Evolutionary conservation across 1,140 invertebrate species (phyloP).

Genomic region (Globodera rostochiensis): DNA sequence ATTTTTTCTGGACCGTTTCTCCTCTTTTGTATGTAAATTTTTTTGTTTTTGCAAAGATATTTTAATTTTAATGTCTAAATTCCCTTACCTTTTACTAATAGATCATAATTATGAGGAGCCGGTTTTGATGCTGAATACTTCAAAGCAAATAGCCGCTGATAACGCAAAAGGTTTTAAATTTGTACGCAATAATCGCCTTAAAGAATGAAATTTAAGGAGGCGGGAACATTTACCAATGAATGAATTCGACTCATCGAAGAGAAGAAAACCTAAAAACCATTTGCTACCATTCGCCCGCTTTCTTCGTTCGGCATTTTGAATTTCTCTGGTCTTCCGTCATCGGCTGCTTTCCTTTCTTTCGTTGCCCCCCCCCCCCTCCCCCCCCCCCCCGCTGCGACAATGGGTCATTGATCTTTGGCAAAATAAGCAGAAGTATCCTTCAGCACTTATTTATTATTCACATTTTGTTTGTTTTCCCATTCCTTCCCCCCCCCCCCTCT

Average conservation of each 20-base stretch:
- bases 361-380: background rate
- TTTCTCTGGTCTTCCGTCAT: too few relatives aligned
- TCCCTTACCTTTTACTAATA: background rate
- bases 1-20: constrained; percentile 3
- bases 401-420: background rate
- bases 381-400: background rate
- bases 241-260: background rate
- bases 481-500: background rate
- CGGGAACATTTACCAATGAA: constrained; percentile 1
- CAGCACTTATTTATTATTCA: background rate
- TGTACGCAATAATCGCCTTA: background rate
- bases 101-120: constrained; percentile 27
- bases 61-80: constrained; percentile 8
- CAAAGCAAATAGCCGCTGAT: background rate
- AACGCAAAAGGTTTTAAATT: background rate
- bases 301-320: background rate
- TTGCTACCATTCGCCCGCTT: background rate
- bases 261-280: background rate
- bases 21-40: background rate
- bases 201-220: background rate
- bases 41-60: background rate
- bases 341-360: background rate
- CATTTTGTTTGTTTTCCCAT: background rate
- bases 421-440: background rate
- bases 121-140: constrained; percentile 12